Percentiles rank a stretch among this genome's conserved stretches.
phyloP scores from a whole-genome alignment of 2,888 invertebrate species.

The Sylvicola cinctus region DNA sequence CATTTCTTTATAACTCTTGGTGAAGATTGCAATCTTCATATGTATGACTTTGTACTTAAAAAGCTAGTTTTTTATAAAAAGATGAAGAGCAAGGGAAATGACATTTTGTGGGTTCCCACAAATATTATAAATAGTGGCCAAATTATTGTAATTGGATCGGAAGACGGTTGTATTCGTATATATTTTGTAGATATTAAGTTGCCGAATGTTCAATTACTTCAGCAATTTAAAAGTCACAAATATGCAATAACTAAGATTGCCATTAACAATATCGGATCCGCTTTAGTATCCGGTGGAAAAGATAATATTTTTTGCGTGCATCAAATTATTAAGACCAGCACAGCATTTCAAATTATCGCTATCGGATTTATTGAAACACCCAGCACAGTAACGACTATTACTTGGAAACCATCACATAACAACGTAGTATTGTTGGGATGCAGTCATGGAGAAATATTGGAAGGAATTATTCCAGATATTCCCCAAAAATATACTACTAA shows the following conservation, averaged over 20 bases:
- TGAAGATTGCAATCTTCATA: constrained; percentile 45
- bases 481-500: constrained; percentile 25
- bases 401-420: constrained; percentile 41
- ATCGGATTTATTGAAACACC: constrained; percentile 46
- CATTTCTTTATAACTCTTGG: constrained; percentile 53
- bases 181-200: constrained; percentile 15
- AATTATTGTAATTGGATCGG: constrained; percentile 44
- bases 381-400: constrained; percentile 39
- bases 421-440: constrained; percentile 26
- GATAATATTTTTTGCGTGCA: constrained; percentile 53
- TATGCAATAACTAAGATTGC: too few relatives aligned
- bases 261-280: constrained; percentile 35
- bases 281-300: constrained; percentile 43
- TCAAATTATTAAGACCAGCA: constrained; percentile 23
- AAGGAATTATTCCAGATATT: constrained; percentile 27
- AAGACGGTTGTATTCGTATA: constrained; percentile 47
- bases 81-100: constrained; percentile 33
- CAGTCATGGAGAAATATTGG: constrained; percentile 30
- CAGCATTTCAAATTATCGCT: constrained; percentile 30
- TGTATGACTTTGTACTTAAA: constrained; percentile 45
- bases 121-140: constrained; percentile 42
- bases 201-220: constrained; percentile 8
- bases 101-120: constrained; percentile 50
- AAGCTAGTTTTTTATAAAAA: constrained; percentile 36
- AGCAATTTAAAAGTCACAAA: constrained; percentile 46